Evolutionary conservation across 53 echinoderm and acorn worm genomes (phyloP), one percentile per base, ranked within the genome.

Genomic region (Crossaster papposus): DNA sequence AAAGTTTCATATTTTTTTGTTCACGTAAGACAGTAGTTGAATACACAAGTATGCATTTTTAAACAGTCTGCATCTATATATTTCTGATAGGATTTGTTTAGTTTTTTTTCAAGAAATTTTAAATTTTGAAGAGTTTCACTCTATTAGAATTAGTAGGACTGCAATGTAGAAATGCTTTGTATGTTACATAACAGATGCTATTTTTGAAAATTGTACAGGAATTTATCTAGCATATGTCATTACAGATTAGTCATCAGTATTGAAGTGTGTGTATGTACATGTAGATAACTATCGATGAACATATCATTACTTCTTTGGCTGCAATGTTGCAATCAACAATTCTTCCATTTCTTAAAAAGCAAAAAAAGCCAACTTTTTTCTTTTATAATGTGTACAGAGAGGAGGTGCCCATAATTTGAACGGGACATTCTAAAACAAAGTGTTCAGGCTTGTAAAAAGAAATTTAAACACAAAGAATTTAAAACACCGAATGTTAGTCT

Each of bases 271-370:
- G 33, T 54, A 76, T 87, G 62, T 85, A 54, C 54, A 83, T 55
- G 62, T 85, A 54, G 73, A 83, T 55, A 54, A 55, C 20, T 44
- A 68, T 34, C 37, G 35, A 36, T 81, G 63, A 30, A 70, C 50
- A 44, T 51, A 28, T 54, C 54, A 36, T 55, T 81, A 20, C 22
- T 31, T 36, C 28, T 87, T 87, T 63, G 73, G 87, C 77, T 76
- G 58, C 64, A 55, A 7, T 29, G 72, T 34, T 62, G 87, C 76
- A 87, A 72, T 36, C 65, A 77, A 75, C 58, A 55, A 87, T 77
- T 87, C 87, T 87, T 87, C 87, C 87, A 87, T 62, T 87, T 76
- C 84, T 14, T 87, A 76, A 77, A 55, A n/a, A n/a, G n/a, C n/a
- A n/a, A n/a, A 80, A 44, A 5, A 44, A 52, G 54, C 54, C 58